A percentile compares a stretch with the other conserved stretches of the same genome.
Evolutionary conservation across 2,888 invertebrate genomes (phyloP).

Genomic region (Hetaerina titia): DNA sequence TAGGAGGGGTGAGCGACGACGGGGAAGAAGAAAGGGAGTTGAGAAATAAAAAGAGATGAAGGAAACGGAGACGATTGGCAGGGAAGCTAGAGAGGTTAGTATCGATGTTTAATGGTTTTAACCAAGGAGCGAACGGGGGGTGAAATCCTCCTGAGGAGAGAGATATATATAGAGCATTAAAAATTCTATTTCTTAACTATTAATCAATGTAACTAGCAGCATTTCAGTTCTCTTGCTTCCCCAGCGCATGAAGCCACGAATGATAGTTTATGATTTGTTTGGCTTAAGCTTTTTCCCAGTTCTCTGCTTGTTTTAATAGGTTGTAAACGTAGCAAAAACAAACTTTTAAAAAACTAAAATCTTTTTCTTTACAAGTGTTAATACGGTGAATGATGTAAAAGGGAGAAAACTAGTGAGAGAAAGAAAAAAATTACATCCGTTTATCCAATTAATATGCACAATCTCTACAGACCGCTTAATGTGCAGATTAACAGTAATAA

Average conservation of each 20-base stretch:
- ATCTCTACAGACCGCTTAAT: too few species aligned
- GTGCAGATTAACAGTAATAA: too few species aligned
- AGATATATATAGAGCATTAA: background rate
- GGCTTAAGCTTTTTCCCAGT: background rate
- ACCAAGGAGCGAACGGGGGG: background rate
- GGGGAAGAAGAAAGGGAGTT: background rate
- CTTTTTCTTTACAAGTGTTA: background rate
- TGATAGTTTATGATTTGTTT: background rate
- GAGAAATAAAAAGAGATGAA: background rate
- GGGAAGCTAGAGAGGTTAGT: background rate
- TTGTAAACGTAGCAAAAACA: background rate
- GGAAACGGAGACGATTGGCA: background rate
- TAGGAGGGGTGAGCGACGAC: background rate
- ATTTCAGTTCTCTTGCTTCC: background rate
- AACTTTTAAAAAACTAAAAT: background rate
- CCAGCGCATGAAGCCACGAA: background rate
- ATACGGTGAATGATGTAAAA: background rate
- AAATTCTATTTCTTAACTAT: background rate
- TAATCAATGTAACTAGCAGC: background rate
- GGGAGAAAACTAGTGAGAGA: background rate
- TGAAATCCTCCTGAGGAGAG: background rate
- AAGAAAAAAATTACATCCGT: background rate
- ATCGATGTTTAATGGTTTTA: background rate
- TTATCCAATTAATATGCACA: background rate
- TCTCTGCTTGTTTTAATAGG: background rate